Percentiles rank a stretch among this genome's conserved stretches.
Evolutionary conservation across 2,888 invertebrate species (phyloP).

Genomic region (Zaprionus lineosus): DNA sequence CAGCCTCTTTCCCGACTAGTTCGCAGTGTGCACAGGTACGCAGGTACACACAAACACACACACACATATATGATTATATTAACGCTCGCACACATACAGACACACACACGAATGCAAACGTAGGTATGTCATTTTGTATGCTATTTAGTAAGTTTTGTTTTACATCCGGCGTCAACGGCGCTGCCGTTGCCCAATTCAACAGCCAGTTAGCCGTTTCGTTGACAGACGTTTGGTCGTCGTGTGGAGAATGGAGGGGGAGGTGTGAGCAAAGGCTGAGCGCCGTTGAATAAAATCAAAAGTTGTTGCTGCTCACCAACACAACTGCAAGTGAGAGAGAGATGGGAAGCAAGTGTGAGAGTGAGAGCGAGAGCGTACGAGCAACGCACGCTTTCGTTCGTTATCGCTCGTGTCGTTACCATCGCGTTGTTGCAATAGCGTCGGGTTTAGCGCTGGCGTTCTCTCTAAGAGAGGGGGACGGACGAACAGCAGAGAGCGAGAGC

Average conservation of each 20-base stretch:
- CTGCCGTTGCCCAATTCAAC: slow-evolving; percentile 71
- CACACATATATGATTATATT: neutral
- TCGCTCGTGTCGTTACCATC: slow-evolving; percentile 34
- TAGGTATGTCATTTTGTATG: slow-evolving; percentile 57
- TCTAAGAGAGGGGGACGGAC: too few species aligned
- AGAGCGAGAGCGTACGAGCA: slow-evolving; percentile 53
- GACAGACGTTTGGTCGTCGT: neutral
- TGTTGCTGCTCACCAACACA: slow-evolving; percentile 41
- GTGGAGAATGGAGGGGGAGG: slow-evolving; percentile 5
- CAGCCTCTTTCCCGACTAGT: slow-evolving; percentile 45
- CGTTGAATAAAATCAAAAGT: slow-evolving; percentile 73
- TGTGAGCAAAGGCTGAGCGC: slow-evolving; percentile 22
- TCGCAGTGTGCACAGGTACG: slow-evolving; percentile 47
- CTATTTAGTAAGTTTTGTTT: slow-evolving; percentile 74
- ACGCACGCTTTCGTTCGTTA: slow-evolving; percentile 57
- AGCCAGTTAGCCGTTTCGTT: slow-evolving; percentile 23
- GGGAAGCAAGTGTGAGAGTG: slow-evolving; percentile 41
- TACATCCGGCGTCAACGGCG: slow-evolving; percentile 75
- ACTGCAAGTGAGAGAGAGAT: slow-evolving; percentile 2
- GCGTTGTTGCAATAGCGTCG: slow-evolving; percentile 63
- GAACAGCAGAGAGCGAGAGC: too few species aligned
- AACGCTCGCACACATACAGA: too few species aligned
- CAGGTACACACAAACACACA: neutral
- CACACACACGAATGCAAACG: neutral
- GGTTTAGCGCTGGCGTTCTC: slow-evolving; percentile 6